A percentile compares a stretch with the other conserved stretches of the same genome.
These are phyloP conservation scores for Gadopsis marmoratus DNA, from an alignment of 2,797 vertebrate species.

Conservation along the genomic window DNA sequence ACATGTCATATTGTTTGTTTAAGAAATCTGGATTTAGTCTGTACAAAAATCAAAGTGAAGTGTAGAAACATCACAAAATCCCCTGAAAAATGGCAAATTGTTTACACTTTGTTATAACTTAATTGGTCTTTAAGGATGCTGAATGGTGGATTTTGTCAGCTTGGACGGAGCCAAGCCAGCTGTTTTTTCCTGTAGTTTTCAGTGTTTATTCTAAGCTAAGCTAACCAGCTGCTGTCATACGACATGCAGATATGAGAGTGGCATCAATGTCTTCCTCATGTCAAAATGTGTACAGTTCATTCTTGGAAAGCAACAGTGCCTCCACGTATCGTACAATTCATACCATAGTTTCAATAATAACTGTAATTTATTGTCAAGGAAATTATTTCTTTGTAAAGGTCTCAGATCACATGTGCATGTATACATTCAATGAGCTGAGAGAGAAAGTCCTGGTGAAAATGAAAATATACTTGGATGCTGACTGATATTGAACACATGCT, in stretches of 20 bases:
- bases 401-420: neutral
- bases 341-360: neutral
- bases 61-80: neutral
- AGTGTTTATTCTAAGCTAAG: neutral
- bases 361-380: neutral
- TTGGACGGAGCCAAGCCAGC: neutral
- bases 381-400: neutral
- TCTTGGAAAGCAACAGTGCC: neutral
- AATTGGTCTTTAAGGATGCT: neutral
- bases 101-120: neutral
- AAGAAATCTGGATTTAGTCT: neutral
- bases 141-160: neutral
- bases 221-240: neutral
- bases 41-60: neutral
- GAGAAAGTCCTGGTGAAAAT: slow-evolving; percentile 15
- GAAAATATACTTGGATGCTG: neutral
- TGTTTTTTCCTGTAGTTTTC: neutral
- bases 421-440: slow-evolving; percentile 5
- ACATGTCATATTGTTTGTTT: neutral
- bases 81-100: neutral
- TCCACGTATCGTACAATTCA: neutral
- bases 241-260: neutral
- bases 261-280: neutral
- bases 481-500: slow-evolving; percentile 46
- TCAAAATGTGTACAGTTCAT: neutral